Conservation (phyloP, 2,113 vertebrate species). For the Aphelocoma coerulescens region DNA sequence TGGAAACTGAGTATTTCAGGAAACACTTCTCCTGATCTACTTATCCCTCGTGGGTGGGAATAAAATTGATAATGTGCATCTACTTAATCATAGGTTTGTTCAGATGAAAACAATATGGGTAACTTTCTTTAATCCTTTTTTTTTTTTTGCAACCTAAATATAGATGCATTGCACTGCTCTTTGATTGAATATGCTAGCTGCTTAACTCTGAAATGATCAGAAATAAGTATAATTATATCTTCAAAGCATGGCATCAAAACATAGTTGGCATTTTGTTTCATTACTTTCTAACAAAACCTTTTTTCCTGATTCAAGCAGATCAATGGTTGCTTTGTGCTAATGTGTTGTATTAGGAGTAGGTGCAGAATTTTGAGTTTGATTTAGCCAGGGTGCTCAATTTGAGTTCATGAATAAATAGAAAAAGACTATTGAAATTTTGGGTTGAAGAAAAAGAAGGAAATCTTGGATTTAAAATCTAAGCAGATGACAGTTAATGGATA, state of each 20-base stretch:
- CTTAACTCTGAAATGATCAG: slow-evolving; percentile 52
- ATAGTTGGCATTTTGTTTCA: slow-evolving; percentile 36
- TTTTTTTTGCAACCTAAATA: slow-evolving; percentile 26
- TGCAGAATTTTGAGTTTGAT: slow-evolving; percentile 68
- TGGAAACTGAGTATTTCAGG: slow-evolving; percentile 34
- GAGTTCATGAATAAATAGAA: slow-evolving; percentile 70
- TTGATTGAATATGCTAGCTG: slow-evolving; percentile 55
- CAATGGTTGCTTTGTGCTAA: slow-evolving; percentile 25
- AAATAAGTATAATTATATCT: slow-evolving; percentile 49
- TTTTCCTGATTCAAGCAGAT: slow-evolving; percentile 26
- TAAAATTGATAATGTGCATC: background rate
- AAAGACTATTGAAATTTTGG: slow-evolving; percentile 72
- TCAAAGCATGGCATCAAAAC: slow-evolving; percentile 42
- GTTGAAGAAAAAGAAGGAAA: slow-evolving; percentile 70
- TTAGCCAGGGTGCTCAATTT: slow-evolving; percentile 70
- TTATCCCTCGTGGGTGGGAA: background rate
- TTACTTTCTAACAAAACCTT: slow-evolving; percentile 56
- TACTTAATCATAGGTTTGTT: slow-evolving; percentile 39
- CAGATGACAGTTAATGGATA: slow-evolving; percentile 59
- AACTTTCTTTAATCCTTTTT: background rate
- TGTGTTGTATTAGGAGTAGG: slow-evolving; percentile 46
- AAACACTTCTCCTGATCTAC: background rate
- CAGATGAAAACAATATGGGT: background rate
- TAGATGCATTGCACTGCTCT: slow-evolving; percentile 35
- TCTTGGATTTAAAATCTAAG: slow-evolving; percentile 72